A percentile compares a stretch with the other conserved stretches of the same genome.
These are phyloP conservation scores for Grallaria varia DNA, from an alignment of 2,113 vertebrate genomes.

Conservation along the genomic window DNA sequence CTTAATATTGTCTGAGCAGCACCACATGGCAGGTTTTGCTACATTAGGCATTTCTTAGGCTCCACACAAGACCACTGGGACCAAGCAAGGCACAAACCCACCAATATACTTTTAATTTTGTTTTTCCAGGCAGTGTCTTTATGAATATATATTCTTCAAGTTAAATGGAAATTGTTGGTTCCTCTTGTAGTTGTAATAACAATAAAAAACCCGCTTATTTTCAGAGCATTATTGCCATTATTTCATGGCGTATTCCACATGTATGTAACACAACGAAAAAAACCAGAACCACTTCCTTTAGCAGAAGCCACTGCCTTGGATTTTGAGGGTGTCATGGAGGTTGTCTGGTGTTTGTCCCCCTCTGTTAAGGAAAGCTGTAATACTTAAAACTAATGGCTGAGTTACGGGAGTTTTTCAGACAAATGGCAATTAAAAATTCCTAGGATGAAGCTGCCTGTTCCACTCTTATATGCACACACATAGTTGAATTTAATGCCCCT, in stretches of 20 bases:
- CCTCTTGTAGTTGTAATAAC: not conserved
- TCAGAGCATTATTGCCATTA: not conserved
- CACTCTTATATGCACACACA: not conserved
- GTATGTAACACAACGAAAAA: not conserved
- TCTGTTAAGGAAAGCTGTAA: not conserved
- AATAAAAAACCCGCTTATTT: not conserved
- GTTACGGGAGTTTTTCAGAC: not conserved
- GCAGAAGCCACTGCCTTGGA: not conserved
- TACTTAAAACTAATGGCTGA: not conserved
- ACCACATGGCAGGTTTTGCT: not conserved
- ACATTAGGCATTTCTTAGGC: not conserved
- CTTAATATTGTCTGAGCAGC: not conserved
- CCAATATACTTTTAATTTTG: not conserved
- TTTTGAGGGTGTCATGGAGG: not conserved
- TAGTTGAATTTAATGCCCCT: not conserved
- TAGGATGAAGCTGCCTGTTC: not conserved
- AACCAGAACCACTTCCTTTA: not conserved
- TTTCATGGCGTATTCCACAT: not conserved
- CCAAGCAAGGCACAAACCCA: not conserved
- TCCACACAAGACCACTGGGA: not conserved
- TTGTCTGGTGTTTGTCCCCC: not conserved
- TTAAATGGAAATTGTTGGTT: not conserved
- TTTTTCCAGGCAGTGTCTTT: not conserved
- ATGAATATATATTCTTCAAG: not conserved
- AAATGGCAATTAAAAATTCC: slow-evolving; percentile 1